A percentile compares a stretch with the other conserved stretches of the same genome.
phyloP scores from a whole-genome alignment of 2,113 vertebrate genomes.

The Thryonomys swinderianus region DNA sequence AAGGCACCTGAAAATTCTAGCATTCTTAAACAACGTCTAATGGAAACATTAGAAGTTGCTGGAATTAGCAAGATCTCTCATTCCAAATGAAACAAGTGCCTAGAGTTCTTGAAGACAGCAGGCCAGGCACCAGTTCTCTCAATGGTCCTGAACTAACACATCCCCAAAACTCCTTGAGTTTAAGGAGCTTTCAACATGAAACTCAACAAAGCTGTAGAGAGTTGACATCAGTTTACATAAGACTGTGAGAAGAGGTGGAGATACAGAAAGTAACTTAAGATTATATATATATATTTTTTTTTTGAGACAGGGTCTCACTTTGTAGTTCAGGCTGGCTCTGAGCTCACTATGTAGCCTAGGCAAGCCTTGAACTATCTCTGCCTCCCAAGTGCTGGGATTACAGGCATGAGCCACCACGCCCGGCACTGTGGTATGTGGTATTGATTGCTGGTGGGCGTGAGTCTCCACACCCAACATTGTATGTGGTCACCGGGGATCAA shows the following conservation, averaged over 20 bases:
- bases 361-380: no score
- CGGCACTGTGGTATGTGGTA: no score
- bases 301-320: no score
- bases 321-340: no score
- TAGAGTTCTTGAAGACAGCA: background rate
- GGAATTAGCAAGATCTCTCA: background rate
- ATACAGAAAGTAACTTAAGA: background rate
- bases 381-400: no score
- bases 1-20: background rate
- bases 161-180: background rate
- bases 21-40: background rate
- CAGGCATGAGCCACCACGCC: no score
- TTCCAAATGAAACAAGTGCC: background rate
- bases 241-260: background rate
- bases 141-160: no score
- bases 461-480: no score
- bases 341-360: no score
- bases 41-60: background rate
- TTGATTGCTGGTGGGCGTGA: no score
- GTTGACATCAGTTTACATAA: conserved; percentile 8
- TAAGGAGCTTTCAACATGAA: background rate
- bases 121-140: background rate
- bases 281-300: no score
- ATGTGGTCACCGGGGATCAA: no score
- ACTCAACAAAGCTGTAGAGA: background rate